Evolutionary conservation across 2,888 invertebrate species (phyloP).

Genomic region (Mylabris sibirica): DNA sequence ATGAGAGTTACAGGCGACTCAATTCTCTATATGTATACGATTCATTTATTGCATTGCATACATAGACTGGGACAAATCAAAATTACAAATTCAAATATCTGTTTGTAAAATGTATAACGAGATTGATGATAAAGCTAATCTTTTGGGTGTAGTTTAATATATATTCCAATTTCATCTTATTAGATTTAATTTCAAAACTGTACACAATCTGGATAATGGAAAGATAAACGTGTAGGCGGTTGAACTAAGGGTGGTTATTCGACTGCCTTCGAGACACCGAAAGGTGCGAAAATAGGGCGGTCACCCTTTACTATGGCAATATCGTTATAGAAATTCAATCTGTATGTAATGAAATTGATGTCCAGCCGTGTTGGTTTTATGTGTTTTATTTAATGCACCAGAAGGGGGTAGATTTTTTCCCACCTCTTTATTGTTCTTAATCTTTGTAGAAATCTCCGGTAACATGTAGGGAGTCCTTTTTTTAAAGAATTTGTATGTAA

Average conservation of each 20-base stretch:
- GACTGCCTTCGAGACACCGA: conserved; percentile 20
- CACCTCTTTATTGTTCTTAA: too few species aligned
- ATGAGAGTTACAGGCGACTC: conserved; percentile 41
- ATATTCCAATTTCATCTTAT: not conserved
- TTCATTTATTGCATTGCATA: not conserved
- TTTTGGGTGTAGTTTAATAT: not conserved
- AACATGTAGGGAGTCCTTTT: too few species aligned
- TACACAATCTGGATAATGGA: not conserved
- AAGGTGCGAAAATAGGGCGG: conserved; percentile 35
- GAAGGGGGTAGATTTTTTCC: not conserved
- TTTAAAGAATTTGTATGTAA: not conserved
- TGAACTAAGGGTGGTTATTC: conserved; percentile 23
- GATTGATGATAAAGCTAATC: not conserved
- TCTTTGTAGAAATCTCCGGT: too few species aligned
- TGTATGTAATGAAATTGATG: not conserved
- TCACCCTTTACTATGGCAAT: conserved; percentile 25
- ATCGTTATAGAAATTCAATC: conserved; percentile 3
- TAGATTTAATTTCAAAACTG: not conserved
- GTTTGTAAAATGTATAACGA: not conserved
- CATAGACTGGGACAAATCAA: not conserved
- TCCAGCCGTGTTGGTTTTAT: conserved; percentile 1
- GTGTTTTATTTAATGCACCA: not conserved
- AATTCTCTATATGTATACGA: conserved; percentile 13
- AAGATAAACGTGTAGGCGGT: conserved; percentile 14
- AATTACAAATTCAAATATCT: not conserved